phyloP scores from a whole-genome alignment of 2,797 vertebrate species.

The Clarias fuscus region DNA sequence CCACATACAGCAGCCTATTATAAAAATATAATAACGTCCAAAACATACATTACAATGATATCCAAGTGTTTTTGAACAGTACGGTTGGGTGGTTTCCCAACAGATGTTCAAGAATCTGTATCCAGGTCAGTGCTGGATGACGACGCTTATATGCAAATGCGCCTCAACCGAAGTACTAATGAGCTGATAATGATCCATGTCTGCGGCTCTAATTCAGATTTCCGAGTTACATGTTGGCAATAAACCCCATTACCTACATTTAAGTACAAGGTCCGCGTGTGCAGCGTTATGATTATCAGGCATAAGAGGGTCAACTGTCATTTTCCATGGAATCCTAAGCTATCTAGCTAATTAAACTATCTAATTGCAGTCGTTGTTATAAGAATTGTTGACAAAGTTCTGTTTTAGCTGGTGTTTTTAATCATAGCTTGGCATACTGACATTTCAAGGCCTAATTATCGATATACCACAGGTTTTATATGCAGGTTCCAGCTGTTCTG shows the following conservation, averaged over 20 bases:
- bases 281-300: not conserved
- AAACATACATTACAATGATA: not conserved
- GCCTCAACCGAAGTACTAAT: not conserved
- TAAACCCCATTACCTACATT: conserved; percentile 6
- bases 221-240: not conserved
- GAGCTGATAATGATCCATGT: conserved; percentile 13
- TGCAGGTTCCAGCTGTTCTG: not conserved
- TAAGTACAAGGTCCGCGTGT: not conserved
- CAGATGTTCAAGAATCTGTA: not conserved
- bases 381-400: not conserved
- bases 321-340: not conserved
- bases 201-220: not conserved
- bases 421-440: not conserved
- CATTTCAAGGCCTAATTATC: too few species aligned
- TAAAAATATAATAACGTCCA: not conserved
- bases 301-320: not conserved
- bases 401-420: not conserved
- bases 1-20: not conserved
- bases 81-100: not conserved
- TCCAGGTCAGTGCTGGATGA: conserved; percentile 12
- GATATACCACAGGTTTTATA: not conserved
- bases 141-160: not conserved
- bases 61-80: not conserved
- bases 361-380: conserved; percentile 1
- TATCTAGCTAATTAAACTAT: not conserved